Evolutionary conservation across 1,140 invertebrate genomes (phyloP), one percentile per base, ranked within the genome.

Genomic region (Aradophagus sp.): DNA sequence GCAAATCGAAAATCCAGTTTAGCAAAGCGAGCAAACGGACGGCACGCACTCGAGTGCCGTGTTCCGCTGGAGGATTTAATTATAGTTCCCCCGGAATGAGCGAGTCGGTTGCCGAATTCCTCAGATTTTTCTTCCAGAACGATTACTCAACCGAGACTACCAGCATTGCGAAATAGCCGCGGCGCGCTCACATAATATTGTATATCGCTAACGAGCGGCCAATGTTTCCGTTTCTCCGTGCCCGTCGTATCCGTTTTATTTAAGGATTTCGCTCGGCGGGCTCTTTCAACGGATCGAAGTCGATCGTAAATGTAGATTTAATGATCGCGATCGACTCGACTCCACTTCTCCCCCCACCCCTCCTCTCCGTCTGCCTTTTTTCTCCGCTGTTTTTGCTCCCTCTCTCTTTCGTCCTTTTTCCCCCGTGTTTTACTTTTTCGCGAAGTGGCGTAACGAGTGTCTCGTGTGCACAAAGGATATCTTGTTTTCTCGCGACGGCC

Each of bases 251-350:
- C 70, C 63, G 63, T 55, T 73, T 73, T 73, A 65, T 68, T 73
- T 73, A 53, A 68, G 52, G 44, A 73, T 62, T 73, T 65, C 36
- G 59, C 59, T 65, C 53, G 63, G 62, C 56, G 39, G 38, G 61
- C 58, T 73, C 63, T 68, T 73, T 73, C 63, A 73, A 31, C 35
- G 53, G 41, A 68, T 68, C 55, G 63, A 55, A 65, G 59, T 65
- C 58, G 70, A 73, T 73, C 58, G 63, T 73, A 68, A 73, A 73
- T 68, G 58, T 73, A 67, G 63, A 73, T 73, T 68, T 73, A 73
- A 73, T 68, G 70, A 73, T 72, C 61, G 69, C 69, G 50, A 72
- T 68, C 63, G 70, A 63, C 56, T 58, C 26, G 42, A 23, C 45
- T 47, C 35, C 36, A 39, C 62, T 59, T 59, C 62, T 62, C 35